phyloP scores from a whole-genome alignment of 1,140 invertebrate genomes.

The Brachionus rubens region DNA sequence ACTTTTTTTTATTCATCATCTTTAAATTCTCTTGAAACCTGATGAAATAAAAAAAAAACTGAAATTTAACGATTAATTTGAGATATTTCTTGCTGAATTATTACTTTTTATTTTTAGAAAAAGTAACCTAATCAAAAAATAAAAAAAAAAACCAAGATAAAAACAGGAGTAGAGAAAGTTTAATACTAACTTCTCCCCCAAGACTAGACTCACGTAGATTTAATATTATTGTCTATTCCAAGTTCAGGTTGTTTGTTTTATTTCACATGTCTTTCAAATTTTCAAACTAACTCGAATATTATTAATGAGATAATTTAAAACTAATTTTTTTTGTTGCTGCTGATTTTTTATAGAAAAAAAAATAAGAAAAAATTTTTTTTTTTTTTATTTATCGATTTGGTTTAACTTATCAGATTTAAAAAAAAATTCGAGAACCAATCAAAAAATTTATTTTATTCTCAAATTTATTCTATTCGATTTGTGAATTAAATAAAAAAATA shows the following conservation, averaged over 20 bases:
- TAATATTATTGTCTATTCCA: too few relatives aligned
- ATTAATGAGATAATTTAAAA: constrained; percentile 40
- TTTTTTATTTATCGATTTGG: not conserved
- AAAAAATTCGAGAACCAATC: not conserved
- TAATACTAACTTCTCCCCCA: not conserved
- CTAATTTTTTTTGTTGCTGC: constrained; percentile 9
- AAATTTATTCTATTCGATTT: not conserved
- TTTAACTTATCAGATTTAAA: constrained; percentile 13
- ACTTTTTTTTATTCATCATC: not conserved
- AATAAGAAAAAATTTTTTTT: constrained; percentile 10
- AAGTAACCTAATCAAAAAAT: not conserved
- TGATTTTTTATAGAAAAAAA: constrained; percentile 7
- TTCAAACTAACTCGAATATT: constrained; percentile 12
- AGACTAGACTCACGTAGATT: constrained; percentile 1
- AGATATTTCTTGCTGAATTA: constrained; percentile 42
- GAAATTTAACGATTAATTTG: constrained; percentile 44
- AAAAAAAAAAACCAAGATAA: not conserved
- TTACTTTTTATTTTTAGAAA: constrained; percentile 18
- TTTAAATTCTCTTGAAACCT: constrained; percentile 12
- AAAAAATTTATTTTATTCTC: not conserved
- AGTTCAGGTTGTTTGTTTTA: not conserved
- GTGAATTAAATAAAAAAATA: not conserved
- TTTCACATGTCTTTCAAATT: not conserved
- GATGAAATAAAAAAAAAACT: constrained; percentile 18
- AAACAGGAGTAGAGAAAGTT: not conserved